Percentiles rank a stretch among this genome's conserved stretches.
phyloP scores from a whole-genome alignment of 2,797 vertebrate species.

The Enteromius mattozi region DNA sequence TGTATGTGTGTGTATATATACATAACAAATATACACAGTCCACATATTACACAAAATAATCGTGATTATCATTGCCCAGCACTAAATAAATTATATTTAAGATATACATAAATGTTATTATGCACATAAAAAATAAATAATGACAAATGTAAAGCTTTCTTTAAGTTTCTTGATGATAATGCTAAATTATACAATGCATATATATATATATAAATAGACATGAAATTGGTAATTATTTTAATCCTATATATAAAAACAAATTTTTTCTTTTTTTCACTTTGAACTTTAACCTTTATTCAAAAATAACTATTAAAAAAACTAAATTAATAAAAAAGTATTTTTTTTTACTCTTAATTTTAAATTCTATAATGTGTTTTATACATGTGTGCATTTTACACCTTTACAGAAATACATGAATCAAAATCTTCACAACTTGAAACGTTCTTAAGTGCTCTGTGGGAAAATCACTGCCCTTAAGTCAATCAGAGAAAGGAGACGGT shows the following conservation, averaged over 20 bases:
- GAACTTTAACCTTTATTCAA: too few relatives aligned
- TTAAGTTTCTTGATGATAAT: background rate
- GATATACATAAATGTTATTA: background rate
- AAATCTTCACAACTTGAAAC: background rate
- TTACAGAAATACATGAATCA: background rate
- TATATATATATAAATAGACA: too few relatives aligned
- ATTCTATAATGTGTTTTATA: conserved; percentile 9
- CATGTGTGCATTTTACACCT: background rate
- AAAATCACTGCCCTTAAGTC: conserved; percentile 10
- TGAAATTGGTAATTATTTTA: background rate
- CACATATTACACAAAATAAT: too few relatives aligned
- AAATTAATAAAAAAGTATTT: too few relatives aligned
- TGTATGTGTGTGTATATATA: too few relatives aligned
- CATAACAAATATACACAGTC: too few relatives aligned
- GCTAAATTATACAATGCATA: background rate
- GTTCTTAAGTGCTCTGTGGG: background rate
- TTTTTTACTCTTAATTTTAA: background rate
- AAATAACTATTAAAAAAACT: too few relatives aligned
- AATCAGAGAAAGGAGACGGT: conserved; percentile 18
- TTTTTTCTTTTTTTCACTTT: background rate
- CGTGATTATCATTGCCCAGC: too few relatives aligned
- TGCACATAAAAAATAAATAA: background rate
- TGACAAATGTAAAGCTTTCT: background rate
- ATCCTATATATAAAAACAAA: background rate
- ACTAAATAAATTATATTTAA: background rate